Evolutionary conservation across 2,888 invertebrate genomes (phyloP).

Genomic region (Heteromyza rotundicornis): DNA sequence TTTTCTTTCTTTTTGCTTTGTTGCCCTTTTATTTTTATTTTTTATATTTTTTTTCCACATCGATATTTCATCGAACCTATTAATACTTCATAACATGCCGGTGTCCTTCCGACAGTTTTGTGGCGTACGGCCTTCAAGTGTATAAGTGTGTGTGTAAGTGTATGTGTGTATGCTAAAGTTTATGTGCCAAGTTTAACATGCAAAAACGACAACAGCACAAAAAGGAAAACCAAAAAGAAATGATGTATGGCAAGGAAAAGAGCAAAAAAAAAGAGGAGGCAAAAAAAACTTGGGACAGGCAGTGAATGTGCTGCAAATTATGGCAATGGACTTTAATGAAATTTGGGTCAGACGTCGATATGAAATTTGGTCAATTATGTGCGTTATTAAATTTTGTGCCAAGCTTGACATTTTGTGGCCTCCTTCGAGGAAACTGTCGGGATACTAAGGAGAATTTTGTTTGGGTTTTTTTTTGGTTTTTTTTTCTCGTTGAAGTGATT

Average conservation of each 20-base stretch:
- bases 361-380: conserved; percentile 8
- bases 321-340: background rate
- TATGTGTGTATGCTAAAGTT: background rate
- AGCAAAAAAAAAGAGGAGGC: no score
- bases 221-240: no score
- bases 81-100: conserved; percentile 27
- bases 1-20: background rate
- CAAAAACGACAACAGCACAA: no score
- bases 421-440: no score
- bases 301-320: background rate
- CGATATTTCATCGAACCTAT: conserved; percentile 34
- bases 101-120: conserved; percentile 14
- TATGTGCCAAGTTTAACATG: no score
- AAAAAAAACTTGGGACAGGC: background rate
- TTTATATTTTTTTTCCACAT: conserved; percentile 13
- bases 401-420: no score
- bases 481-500: no score
- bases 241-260: no score
- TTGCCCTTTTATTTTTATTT: background rate
- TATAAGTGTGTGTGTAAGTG: conserved; percentile 1
- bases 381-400: no score
- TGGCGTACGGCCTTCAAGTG: background rate
- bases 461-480: no score
- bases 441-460: no score
- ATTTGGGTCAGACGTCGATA: conserved; percentile 1